Evolutionary conservation across 1,140 invertebrate genomes (phyloP), one percentile per base, ranked within the genome.

Genomic region (fruit fly (Drosophila melanogaster)): DNA sequence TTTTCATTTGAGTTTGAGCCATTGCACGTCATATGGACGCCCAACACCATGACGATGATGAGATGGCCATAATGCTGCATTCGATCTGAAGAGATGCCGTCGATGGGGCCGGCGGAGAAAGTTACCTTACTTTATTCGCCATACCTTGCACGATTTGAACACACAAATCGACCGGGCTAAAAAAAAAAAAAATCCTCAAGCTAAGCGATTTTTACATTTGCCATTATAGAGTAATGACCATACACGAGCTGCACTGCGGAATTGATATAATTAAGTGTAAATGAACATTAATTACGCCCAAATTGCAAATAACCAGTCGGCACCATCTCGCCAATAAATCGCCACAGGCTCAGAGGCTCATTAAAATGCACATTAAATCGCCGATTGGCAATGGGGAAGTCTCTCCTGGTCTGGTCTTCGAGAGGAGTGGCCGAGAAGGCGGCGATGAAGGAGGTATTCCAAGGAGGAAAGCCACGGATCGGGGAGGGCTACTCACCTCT

Each of bases 401-500:
- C 37, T 41, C 12, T 37, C 4, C 35, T 37, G 35, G 11, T 55
- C 41, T 53, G 14, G 11, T 24, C n/a, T 19, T 26, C 35, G 46
- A 37, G 22, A 24, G 15, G 40, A 35, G 14, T 38, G 37, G 3
- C 37, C 37, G 12, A 30, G 30, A 12, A 38, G 37, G 37, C 14
- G 37, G 37, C 4, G 14, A 22, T 22, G 19, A 0, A 14, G 37
- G 37, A 37, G 35, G 35, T 12, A 33, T 6, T 33, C 50, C n/a
- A 17, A 15, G 15, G 19, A 44, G 12, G 50, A 54, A 76, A 56
- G 24, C 1, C 19, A 22, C 19, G 0, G 40, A n/a, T n/a, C 6
- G 40, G 1, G 15, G n/a, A 7, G 19, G 19, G 17, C 30, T 33
- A 78, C 92, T 90, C 93, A 99, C 98, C 97, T 99, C 94, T 98